These are phyloP conservation scores for Puntigrus tetrazona DNA, from an alignment of 2,113 vertebrate genomes.

Conservation along the genomic window DNA sequence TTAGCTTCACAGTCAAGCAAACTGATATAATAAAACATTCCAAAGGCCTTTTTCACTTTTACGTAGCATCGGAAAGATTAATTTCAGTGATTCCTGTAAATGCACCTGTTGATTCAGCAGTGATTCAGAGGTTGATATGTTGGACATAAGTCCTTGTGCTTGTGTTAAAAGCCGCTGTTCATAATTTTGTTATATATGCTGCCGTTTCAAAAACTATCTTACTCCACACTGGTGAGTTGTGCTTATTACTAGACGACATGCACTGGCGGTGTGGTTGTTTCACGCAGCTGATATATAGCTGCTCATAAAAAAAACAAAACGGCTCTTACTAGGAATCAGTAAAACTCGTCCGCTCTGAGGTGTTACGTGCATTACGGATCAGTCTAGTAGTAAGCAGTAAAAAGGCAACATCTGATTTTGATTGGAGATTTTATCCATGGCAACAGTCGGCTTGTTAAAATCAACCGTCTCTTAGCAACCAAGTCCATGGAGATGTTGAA, in stretches of 20 bases:
- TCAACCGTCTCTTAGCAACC: constrained; percentile 75
- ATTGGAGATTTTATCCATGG: constrained; percentile 60
- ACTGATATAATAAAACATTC: neutral
- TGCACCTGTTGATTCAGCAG: neutral
- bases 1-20: neutral
- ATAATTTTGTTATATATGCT: too few relatives aligned
- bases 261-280: neutral
- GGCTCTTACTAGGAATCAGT: constrained; percentile 12
- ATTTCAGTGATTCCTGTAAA: neutral
- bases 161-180: neutral
- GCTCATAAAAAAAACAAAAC: neutral
- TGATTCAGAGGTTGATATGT: neutral
- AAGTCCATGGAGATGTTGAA: constrained; percentile 58
- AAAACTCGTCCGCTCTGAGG: constrained; percentile 35
- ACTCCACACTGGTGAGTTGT: neutral
- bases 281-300: neutral
- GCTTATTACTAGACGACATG: neutral
- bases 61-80: neutral
- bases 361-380: constrained; percentile 9
- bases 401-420: constrained; percentile 52
- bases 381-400: constrained; percentile 43
- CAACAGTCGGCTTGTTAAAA: constrained; percentile 67
- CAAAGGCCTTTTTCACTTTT: neutral
- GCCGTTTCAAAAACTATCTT: neutral
- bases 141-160: neutral